Evolutionary conservation across 2,797 vertebrate species (phyloP).

Genomic region (Atherinosoma microstoma): DNA sequence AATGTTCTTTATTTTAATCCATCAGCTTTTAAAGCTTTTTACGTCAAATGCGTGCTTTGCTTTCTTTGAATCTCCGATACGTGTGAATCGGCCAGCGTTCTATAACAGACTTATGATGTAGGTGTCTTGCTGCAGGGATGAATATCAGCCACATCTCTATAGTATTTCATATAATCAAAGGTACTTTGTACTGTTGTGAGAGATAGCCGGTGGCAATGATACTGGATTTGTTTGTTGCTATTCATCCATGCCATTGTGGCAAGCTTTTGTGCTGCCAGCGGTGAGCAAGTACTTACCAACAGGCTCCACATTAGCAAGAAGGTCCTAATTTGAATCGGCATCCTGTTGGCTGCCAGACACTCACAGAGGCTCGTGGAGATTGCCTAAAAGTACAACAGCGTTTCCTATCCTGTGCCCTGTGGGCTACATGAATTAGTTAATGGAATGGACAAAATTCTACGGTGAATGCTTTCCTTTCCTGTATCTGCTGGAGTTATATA

Average conservation of each 20-base stretch:
- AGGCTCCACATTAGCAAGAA: slow-evolving; percentile 30
- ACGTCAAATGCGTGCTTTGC: neutral
- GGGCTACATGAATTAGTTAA: slow-evolving; percentile 51
- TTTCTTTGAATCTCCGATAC: slow-evolving; percentile 2
- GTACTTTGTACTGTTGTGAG: slow-evolving; percentile 31
- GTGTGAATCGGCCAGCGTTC: slow-evolving; percentile 9
- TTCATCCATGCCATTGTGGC: slow-evolving; percentile 33
- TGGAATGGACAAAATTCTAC: slow-evolving; percentile 39
- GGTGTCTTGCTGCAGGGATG: slow-evolving; percentile 9
- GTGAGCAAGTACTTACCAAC: slow-evolving; percentile 16
- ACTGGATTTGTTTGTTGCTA: slow-evolving; percentile 40
- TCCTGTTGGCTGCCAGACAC: slow-evolving; percentile 30
- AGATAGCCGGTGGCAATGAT: slow-evolving; percentile 31
- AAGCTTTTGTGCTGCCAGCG: slow-evolving; percentile 22
- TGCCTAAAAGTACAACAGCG: slow-evolving; percentile 37
- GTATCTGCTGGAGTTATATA: slow-evolving; percentile 58
- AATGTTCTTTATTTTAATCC: neutral
- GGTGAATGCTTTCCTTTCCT: slow-evolving; percentile 40
- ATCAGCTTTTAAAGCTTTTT: neutral
- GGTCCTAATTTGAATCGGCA: slow-evolving; percentile 38
- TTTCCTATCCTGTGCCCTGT: slow-evolving; percentile 33
- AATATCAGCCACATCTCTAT: slow-evolving; percentile 20
- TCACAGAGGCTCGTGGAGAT: slow-evolving; percentile 25
- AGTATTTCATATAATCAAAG: slow-evolving; percentile 26
- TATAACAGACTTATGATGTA: slow-evolving; percentile 1